Conservation (phyloP, 1,140 invertebrate species). For the Drosophila orosa region DNA sequence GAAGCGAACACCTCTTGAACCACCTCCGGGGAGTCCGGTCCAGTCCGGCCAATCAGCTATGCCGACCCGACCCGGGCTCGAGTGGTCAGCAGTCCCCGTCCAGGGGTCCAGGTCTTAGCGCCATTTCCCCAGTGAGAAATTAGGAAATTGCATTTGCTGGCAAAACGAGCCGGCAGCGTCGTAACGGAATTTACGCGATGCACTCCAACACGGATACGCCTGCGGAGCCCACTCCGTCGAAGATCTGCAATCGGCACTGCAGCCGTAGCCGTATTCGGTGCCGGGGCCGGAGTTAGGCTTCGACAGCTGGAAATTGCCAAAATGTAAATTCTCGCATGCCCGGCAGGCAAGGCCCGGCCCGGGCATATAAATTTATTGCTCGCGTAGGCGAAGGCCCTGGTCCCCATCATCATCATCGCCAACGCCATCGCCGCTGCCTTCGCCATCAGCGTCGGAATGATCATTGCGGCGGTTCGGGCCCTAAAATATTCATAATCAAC, state of each 20-base stretch:
- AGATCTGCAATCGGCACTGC: slow-evolving; percentile 68
- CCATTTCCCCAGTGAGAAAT: slow-evolving; percentile 81
- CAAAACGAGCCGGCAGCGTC: slow-evolving; percentile 46
- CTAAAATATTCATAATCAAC: slow-evolving; percentile 81
- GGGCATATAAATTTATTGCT: slow-evolving; percentile 74
- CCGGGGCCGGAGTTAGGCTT: slow-evolving; percentile 32
- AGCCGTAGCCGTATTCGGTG: too few relatives aligned
- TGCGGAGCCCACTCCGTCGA: slow-evolving; percentile 18
- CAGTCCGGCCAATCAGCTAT: slow-evolving; percentile 20
- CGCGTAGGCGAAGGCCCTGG: slow-evolving; percentile 25
- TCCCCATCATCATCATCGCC: slow-evolving; percentile 21
- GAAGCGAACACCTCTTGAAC: slow-evolving; percentile 49
- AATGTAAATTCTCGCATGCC: slow-evolving; percentile 81
- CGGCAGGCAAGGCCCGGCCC: slow-evolving; percentile 10
- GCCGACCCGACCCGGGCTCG: slow-evolving; percentile 5
- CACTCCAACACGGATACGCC: slow-evolving; percentile 31
- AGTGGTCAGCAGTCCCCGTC: slow-evolving; percentile 33
- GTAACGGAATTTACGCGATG: slow-evolving; percentile 73
- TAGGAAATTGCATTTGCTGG: slow-evolving; percentile 83
- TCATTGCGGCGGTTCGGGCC: slow-evolving; percentile 25
- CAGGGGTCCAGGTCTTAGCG: slow-evolving; percentile 54
- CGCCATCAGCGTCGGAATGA: slow-evolving; percentile 26
- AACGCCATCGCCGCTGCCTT: slow-evolving; percentile 29
- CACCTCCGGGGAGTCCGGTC: slow-evolving; percentile 18
- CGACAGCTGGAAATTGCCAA: slow-evolving; percentile 81